Conservation (phyloP, 2,888 invertebrate genomes). For the Noctuana brunneofusca region DNA sequence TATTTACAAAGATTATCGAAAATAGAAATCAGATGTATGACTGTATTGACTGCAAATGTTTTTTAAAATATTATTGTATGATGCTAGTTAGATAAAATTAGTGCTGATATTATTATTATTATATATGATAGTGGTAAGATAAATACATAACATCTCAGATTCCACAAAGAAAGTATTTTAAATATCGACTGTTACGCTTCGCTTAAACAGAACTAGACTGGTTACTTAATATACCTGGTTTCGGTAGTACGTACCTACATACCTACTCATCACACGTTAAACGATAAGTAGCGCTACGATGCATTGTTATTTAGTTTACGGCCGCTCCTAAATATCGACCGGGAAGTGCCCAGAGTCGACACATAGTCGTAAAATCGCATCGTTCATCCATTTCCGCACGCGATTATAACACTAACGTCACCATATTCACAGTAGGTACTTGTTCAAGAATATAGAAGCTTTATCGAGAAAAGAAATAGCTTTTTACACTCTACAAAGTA, state of each 20-base stretch:
- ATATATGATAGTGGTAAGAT: too few relatives aligned
- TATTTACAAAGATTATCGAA: constrained; percentile 59
- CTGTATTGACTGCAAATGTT: constrained; percentile 46
- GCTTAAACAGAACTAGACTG: too few relatives aligned
- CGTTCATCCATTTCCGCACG: constrained; percentile 37
- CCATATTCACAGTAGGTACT: neutral
- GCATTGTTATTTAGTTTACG: constrained; percentile 47
- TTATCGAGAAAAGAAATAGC: neutral
- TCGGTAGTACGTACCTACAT: neutral
- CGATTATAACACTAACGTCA: constrained; percentile 15
- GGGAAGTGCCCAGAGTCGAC: constrained; percentile 47
- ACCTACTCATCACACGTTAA: neutral
- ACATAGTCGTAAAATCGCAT: constrained; percentile 42
- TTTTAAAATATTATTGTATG: constrained; percentile 42
- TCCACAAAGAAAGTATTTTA: too few relatives aligned
- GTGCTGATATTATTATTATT: too few relatives aligned
- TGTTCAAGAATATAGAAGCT: too few relatives aligned
- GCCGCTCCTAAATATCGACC: constrained; percentile 63
- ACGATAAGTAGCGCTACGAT: constrained; percentile 21
- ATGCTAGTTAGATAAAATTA: neutral
- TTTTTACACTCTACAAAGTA: neutral
- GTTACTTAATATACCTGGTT: neutral
- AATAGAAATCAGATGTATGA: constrained; percentile 52
- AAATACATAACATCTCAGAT: too few relatives aligned
- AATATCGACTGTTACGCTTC: too few relatives aligned